Percentiles rank a stretch among this genome's conserved stretches.
phyloP scores from a whole-genome alignment of 2,888 invertebrate species.

The Galeruca laticollis region DNA sequence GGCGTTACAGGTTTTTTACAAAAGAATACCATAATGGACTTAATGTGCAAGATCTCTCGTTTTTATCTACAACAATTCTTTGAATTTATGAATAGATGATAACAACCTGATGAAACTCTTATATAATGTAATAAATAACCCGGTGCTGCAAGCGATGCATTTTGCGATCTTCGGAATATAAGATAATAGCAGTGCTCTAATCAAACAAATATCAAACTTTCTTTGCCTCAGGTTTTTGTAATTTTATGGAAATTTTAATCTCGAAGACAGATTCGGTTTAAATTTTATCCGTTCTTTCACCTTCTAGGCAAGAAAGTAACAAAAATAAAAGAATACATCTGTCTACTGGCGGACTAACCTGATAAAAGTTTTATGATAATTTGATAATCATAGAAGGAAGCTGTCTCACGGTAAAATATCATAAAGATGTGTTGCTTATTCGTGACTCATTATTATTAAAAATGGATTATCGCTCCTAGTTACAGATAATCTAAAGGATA shows the following conservation, averaged over 20 bases:
- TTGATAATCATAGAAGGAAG: too few species aligned
- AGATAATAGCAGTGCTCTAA: constrained; percentile 2
- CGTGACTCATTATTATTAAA: too few species aligned
- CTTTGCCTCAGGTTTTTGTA: constrained; percentile 32
- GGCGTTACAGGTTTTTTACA: too few species aligned
- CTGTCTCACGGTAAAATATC: too few species aligned
- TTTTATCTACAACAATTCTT: too few species aligned
- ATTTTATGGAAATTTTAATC: constrained; percentile 31
- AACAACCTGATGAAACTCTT: not conserved
- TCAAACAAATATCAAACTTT: constrained; percentile 16
- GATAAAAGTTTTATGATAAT: not conserved
- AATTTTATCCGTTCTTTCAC: constrained; percentile 16
- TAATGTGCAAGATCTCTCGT: too few species aligned
- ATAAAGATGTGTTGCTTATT: too few species aligned
- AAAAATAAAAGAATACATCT: constrained; percentile 22
- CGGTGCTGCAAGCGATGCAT: constrained; percentile 6
- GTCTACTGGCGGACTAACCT: not conserved
- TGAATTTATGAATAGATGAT: too few species aligned
- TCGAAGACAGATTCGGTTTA: constrained; percentile 20
- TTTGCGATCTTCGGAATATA: constrained; percentile 8
- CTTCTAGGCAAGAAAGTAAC: constrained; percentile 27
- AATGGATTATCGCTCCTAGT: too few species aligned
- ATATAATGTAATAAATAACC: not conserved
- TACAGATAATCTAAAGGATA: too few species aligned
- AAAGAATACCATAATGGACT: too few species aligned